Conservation (phyloP, 2,888 invertebrate genomes). For the Autographa gamma region DNA sequence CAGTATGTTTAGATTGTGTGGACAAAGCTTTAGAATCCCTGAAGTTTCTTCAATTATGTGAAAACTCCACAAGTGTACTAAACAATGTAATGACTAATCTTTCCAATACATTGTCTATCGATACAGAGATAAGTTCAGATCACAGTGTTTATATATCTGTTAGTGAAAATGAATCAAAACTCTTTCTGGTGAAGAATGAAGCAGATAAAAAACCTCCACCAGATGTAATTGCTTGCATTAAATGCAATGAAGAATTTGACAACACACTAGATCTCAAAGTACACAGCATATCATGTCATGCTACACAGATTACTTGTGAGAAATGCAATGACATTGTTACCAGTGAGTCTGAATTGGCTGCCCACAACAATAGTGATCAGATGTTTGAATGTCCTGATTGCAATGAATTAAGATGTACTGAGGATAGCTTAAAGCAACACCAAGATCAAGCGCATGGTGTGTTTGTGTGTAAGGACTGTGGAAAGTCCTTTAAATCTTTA, state of each 20-base stretch:
- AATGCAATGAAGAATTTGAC: constrained; percentile 66
- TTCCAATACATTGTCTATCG: constrained; percentile 60
- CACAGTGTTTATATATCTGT: constrained; percentile 72
- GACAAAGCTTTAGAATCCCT: constrained; percentile 66
- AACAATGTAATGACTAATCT: constrained; percentile 71
- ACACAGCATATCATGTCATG: constrained; percentile 70
- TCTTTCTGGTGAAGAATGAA: constrained; percentile 67
- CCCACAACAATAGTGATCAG: constrained; percentile 63
- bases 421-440: constrained; percentile 72
- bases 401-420: constrained; percentile 62
- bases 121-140: constrained; percentile 52
- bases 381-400: constrained; percentile 73
- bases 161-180: constrained; percentile 65
- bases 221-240: constrained; percentile 61
- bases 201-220: constrained; percentile 39
- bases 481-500: constrained; percentile 73
- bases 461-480: constrained; percentile 79
- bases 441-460: constrained; percentile 65
- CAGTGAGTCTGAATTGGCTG: constrained; percentile 58
- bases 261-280: constrained; percentile 63
- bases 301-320: constrained; percentile 66
- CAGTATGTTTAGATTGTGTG: constrained; percentile 75
- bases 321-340: constrained; percentile 69
- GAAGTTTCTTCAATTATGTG: constrained; percentile 71
- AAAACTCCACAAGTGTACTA: constrained; percentile 67